Evolutionary conservation across 2,113 vertebrate species (phyloP).

Genomic region (Globicephala melas): DNA sequence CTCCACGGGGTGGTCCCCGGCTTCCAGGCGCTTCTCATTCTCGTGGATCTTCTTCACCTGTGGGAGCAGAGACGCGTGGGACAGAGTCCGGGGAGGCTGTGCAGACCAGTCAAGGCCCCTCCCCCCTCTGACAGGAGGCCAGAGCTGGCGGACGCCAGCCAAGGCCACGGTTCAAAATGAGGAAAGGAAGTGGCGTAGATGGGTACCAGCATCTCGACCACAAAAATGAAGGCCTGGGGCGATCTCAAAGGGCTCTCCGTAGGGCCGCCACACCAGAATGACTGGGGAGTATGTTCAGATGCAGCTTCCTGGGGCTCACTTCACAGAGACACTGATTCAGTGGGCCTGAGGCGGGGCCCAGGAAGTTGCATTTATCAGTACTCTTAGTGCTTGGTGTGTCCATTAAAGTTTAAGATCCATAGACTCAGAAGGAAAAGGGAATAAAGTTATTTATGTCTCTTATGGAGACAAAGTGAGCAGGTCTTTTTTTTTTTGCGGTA

Average conservation of each 20-base stretch:
- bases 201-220: background rate
- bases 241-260: accelerated
- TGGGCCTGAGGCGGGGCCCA: background rate
- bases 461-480: background rate
- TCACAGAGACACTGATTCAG: background rate
- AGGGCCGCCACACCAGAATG: background rate
- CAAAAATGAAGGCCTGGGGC: background rate
- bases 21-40: slow-evolving; percentile 96
- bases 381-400: no score
- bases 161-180: accelerated
- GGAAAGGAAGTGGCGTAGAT: background rate
- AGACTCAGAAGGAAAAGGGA: background rate
- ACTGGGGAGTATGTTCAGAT: no score
- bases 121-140: background rate
- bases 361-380: background rate
- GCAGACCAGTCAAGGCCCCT: background rate
- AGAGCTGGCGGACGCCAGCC: background rate
- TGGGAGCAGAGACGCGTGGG: accelerated
- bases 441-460: background rate
- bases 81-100: background rate
- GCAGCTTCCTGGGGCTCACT: background rate
- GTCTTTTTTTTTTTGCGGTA: no score
- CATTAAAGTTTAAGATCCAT: background rate
- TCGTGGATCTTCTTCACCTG: slow-evolving; percentile 99
- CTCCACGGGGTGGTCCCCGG: slow-evolving; percentile 94